Conservation (phyloP, 2,797 vertebrate species). For the Pseudomugil tenellus region DNA sequence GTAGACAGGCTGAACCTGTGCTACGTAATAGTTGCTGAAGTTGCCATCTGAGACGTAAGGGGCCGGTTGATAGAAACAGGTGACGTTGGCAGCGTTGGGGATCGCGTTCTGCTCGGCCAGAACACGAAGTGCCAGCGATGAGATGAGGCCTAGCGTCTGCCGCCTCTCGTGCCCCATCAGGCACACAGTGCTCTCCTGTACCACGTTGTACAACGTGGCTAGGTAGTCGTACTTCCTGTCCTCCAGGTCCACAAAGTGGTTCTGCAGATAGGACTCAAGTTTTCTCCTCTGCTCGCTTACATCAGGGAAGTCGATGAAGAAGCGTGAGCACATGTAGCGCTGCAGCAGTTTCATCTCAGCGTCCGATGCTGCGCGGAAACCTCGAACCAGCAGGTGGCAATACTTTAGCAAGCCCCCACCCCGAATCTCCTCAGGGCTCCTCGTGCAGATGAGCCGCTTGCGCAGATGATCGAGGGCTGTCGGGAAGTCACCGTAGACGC, state of each 20-base stretch:
- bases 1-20: conserved; percentile 94
- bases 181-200: conserved; percentile 98
- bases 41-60: conserved; percentile 95
- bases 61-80: conserved; percentile 98
- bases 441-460: conserved; percentile 92
- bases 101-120: conserved; percentile 96
- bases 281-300: conserved; percentile 92
- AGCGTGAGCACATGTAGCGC: conserved; percentile 99
- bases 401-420: conserved; percentile 98
- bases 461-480: conserved; percentile 96
- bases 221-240: conserved; percentile 98
- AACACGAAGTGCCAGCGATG: conserved; percentile 91
- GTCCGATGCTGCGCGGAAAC: conserved; percentile 90
- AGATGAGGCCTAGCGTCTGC: conserved; percentile 95
- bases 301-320: conserved; percentile 98
- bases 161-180: conserved; percentile 98
- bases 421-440: conserved; percentile 96
- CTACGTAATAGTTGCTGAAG: conserved; percentile 98
- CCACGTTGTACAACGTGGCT: conserved; percentile 92
- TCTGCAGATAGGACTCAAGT: conserved; percentile 97
- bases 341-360: conserved; percentile 93
- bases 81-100: conserved; percentile 95
- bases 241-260: conserved; percentile 97
- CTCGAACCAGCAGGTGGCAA: conserved; percentile 97
- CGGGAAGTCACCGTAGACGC: conserved; percentile 95